These are phyloP conservation scores for Drosophila jambulina DNA, from an alignment of 1,140 invertebrate genomes.

Conservation along the genomic window DNA sequence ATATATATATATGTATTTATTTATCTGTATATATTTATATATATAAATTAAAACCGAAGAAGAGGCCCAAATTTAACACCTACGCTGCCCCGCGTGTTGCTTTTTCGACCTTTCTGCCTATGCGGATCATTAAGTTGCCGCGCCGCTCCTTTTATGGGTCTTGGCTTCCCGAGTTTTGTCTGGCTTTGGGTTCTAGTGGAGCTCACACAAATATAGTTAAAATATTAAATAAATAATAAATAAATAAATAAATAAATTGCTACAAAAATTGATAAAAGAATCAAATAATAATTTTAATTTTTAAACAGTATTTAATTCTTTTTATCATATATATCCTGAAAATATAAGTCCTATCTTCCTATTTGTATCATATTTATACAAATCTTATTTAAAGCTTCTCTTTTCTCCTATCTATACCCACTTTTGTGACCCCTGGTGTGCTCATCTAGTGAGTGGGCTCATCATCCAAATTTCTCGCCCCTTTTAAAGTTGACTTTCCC, in stretches of 20 bases:
- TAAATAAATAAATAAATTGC: too few relatives aligned
- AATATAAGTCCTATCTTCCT: too few relatives aligned
- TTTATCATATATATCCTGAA: too few relatives aligned
- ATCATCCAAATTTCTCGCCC: background rate
- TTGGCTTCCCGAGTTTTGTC: slow-evolving; percentile 19
- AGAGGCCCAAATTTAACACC: slow-evolving; percentile 53
- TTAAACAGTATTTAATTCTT: background rate
- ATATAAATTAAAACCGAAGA: slow-evolving; percentile 7
- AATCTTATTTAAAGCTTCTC: background rate
- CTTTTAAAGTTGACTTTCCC: slow-evolving; percentile 1
- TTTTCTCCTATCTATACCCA: background rate
- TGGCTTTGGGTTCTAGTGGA: background rate
- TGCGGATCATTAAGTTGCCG: slow-evolving; percentile 68
- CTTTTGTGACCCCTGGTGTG: background rate
- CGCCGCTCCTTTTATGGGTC: slow-evolving; percentile 53
- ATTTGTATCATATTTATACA: too few relatives aligned
- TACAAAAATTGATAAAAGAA: background rate
- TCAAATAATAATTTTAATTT: background rate
- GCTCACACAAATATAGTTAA: slow-evolving; percentile 3
- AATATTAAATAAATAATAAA: background rate
- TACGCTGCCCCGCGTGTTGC: slow-evolving; percentile 20
- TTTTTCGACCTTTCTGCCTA: slow-evolving; percentile 27
- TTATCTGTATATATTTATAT: background rate
- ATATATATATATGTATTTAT: background rate
- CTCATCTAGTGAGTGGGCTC: background rate